Evolutionary conservation across 2,888 invertebrate genomes (phyloP), one percentile per base, ranked within the genome.

Genomic region (Pristionchus japonicus): DNA sequence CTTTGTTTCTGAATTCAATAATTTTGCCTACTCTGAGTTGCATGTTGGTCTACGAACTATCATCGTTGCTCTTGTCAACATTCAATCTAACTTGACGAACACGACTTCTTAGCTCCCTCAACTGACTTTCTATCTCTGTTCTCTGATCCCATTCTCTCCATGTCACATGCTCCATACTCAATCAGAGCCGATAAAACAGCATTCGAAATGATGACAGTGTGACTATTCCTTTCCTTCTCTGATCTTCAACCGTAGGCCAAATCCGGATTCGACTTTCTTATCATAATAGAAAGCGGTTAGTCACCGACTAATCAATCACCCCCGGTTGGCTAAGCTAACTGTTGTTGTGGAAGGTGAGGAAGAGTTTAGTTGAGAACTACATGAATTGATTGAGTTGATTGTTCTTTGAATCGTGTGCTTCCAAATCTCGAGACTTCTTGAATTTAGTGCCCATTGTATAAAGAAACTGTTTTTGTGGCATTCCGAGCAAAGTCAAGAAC

Each of bases 191-290:
- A 37, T 17, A 20, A 70, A 23, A 70, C 23, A 40, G 37, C 31
- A 34, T 67, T 3, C 15, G 6, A 17, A 31, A 34, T 37, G 70
- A 6, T 37, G 70, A 23, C 37, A 70, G 37, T 11, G 11, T 61
- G n/a, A 61, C 64, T 67, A 67, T 67, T 67, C 70, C 17, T 34
- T 67, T 67, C 31, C 37, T 37, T 70, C 70, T 70, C 37, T 70
- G 37, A 70, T 70, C 70, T 70, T 70, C 70, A 20, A 37, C 70
- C 70, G 64, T 34, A 31, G 6, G 64, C 57, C 70, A 34, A 20
- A 70, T 70, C 70, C 70, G 70, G 70, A 70, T 70, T 34, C 67
- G 7, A 20, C 70, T 37, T 70, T 40, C 70, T 70, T 70, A 70
- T 70, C 70, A 70, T 70, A 70, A 70, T 37, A 64, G 64, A 64